Evolutionary conservation across 1,140 invertebrate species (phyloP), one percentile per base, ranked within the genome.

Genomic region (Zaprionus ornatus): DNA sequence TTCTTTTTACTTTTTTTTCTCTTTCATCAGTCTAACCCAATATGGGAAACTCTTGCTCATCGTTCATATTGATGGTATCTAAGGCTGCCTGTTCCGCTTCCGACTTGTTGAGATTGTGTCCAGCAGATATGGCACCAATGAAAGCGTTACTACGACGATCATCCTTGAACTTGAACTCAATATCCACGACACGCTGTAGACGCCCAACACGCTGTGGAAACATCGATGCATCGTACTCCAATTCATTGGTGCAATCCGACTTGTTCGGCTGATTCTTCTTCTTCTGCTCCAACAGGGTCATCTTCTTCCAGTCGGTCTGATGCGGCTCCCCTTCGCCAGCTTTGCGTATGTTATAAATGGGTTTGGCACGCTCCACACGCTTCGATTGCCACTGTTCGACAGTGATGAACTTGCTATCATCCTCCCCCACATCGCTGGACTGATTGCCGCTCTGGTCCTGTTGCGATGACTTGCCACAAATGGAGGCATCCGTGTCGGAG

Each of bases 31-130:
- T 27, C 2, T 96, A 97, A 92, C 96, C 95, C 86, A 98, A 94
- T 82, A 96, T 97, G 70, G 98, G 98, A 94, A 99, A 98, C 93
- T 98, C 97, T 90, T 96, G 95, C 93, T 97, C 97, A 93, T 99
- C 97, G 91, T 98, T 97, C 60, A 98, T 97, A 93, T 97, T 97
- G 13, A 97, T 97, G 84, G 97, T 97, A 74, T 95, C 93, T 77
- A 95, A 95, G 7, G 21, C n/a, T n/a, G n/a, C 60, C 17, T 23
- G 42, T 29, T 69, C 40, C 5, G 15, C 21, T 6, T 64, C 42
- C 3, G 45, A 50, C 17, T 69, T 59, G 29, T 27, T 48, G 1
- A n/a, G 9, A n/a, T 35, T 23, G 6, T 37, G 67, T 69, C 37
- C 65, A 55, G 17, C 68, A 57, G 6, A 17, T 50, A 50, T 40